A percentile compares a stretch with the other conserved stretches of the same genome.
These are phyloP conservation scores for Vireo griseus DNA, from an alignment of 2,797 vertebrate species.

Conservation along the genomic window DNA sequence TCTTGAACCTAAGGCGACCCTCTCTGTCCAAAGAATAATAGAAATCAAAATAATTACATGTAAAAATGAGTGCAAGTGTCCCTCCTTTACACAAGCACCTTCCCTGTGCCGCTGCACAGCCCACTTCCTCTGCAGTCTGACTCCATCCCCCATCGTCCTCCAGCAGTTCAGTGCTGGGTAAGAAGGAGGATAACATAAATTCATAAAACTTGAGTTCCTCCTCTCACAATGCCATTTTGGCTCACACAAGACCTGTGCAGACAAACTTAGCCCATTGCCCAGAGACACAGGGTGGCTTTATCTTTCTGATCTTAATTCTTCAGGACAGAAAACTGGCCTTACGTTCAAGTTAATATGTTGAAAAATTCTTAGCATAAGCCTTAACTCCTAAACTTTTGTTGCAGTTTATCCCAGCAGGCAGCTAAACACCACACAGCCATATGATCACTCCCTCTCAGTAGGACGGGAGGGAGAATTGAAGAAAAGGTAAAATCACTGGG, in stretches of 20 bases:
- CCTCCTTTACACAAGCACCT: background rate
- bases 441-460: background rate
- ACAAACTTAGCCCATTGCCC: background rate
- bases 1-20: background rate
- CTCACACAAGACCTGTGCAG: background rate
- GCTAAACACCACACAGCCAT: background rate
- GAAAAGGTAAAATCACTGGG: background rate
- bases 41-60: background rate
- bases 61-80: background rate
- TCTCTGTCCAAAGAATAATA: background rate
- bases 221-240: background rate
- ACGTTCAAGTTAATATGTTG: background rate
- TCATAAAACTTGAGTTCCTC: background rate
- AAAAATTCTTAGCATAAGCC: background rate
- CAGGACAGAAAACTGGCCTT: background rate
- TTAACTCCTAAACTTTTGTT: background rate
- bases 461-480: fast-evolving
- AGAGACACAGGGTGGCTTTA: background rate
- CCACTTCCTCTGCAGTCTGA: background rate
- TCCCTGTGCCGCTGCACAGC: background rate
- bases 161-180: background rate
- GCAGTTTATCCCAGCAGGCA: background rate
- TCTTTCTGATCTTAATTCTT: background rate
- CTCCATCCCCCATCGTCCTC: background rate
- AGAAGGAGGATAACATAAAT: background rate